Evolutionary conservation across 2,888 invertebrate species (phyloP), one percentile per base, ranked within the genome.

Genomic region (Cyrtodaria siliqua): DNA sequence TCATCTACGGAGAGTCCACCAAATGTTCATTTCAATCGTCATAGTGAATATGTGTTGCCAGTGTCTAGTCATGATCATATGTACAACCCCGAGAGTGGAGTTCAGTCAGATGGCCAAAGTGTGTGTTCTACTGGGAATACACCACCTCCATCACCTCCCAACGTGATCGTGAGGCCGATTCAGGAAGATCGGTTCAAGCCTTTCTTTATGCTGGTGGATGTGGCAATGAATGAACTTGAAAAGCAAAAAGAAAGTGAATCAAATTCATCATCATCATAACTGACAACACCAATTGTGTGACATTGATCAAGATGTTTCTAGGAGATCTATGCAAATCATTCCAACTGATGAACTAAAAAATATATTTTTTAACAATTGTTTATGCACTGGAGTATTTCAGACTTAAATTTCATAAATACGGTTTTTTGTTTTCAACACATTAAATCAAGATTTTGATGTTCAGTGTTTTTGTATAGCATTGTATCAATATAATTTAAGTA

Each of bases 141-240:
- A 20, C 78, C 82, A 26, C 81, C 82, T 92, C 94, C 74, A 92
- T 93, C 85, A 90, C 92, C 92, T 86, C 86, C 88, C 18, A 77
- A 69, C 59, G 74, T 78, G 24, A 74, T 81, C n/a, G 79, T 80
- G 23, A 95, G 95, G 78, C 66, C 75, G 24, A 56, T 68, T 1
- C 64, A 68, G 49, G 95, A 95, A 85, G 96, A 96, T 93, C 96
- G 96, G 94, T 96, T 96, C 94, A 96, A 96, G 94, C 96, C 96
- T 92, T 95, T 97, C 86, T 96, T 96, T 94, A 94, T 97, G 92
- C 94, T 97, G 80, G 97, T 97, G 81, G 97, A 97, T 94, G 97
- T 97, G 18, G 97, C 97, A 12, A 96, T 97, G 72, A 96, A 96
- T 62, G 96, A 90, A 73, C 77, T 89, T 56, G 86, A 88, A 49